These are phyloP conservation scores for Cladorhizidae sp. DNA, from an alignment of 37 sponge, comb jelly and placozoan species.

Conservation along the genomic window DNA sequence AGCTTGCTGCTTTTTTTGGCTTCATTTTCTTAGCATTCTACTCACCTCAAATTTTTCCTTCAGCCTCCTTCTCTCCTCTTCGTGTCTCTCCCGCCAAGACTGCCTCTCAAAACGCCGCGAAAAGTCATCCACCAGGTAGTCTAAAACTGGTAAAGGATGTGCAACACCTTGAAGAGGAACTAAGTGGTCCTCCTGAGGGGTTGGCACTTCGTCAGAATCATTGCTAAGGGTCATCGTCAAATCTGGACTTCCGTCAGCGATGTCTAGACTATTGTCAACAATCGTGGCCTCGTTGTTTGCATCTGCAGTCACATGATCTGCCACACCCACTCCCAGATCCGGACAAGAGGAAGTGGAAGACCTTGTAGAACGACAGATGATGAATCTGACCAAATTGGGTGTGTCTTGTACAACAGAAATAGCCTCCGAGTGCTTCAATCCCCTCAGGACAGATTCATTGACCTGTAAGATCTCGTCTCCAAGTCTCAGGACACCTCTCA, in stretches of 20 bases:
- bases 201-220: conserved; percentile 63
- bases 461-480: conserved; percentile 76
- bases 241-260: too few species aligned
- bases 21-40: too few species aligned
- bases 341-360: too few species aligned
- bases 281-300: background rate
- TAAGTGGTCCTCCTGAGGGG: background rate
- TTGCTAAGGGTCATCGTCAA: conserved; percentile 1
- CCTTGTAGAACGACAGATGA: conserved; percentile 26
- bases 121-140: conserved; percentile 24
- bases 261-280: background rate
- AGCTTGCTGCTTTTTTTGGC: too few species aligned
- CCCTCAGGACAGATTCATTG: conserved; percentile 45
- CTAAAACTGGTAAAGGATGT: conserved; percentile 26
- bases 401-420: conserved; percentile 51
- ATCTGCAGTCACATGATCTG: background rate
- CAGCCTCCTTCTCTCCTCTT: conserved; percentile 50
- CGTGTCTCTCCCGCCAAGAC: conserved; percentile 74
- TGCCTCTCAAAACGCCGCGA: conserved; percentile 55
- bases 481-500: conserved; percentile 25
- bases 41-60: conserved; percentile 46
- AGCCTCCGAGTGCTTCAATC: conserved; percentile 53
- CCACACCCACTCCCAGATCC: background rate
- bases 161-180: conserved; percentile 1
- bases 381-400: conserved; percentile 28